Evolutionary conservation across 1,140 invertebrate genomes (phyloP).

Genomic region (Latrodectus geometricus): DNA sequence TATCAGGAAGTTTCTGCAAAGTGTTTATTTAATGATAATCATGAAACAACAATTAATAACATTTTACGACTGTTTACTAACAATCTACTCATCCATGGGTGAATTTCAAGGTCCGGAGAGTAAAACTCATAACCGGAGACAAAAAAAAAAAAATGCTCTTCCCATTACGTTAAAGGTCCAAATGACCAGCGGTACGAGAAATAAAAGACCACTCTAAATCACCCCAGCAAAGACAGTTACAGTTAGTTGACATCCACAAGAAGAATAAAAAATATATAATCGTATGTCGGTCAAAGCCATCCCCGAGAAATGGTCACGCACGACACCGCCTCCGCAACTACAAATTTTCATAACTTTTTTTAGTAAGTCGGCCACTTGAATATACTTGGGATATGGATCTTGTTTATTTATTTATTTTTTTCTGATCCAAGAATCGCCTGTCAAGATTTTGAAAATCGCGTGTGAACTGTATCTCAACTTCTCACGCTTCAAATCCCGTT

Average conservation of each 20-base stretch:
- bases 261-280: not conserved
- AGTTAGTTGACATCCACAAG: not conserved
- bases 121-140: not conserved
- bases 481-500: not conserved
- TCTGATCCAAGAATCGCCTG: not conserved
- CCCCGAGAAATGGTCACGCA: not conserved
- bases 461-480: not conserved
- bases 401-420: constrained; percentile 9
- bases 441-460: not conserved
- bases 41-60: too few relatives aligned
- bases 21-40: too few relatives aligned
- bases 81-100: too few relatives aligned
- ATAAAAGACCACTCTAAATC: constrained; percentile 1
- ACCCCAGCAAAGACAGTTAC: not conserved
- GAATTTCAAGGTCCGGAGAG: not conserved
- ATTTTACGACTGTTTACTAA: too few relatives aligned
- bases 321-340: not conserved
- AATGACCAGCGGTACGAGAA: constrained; percentile 20
- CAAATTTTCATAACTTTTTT: constrained; percentile 8
- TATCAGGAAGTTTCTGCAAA: too few relatives aligned
- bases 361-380: constrained; percentile 33
- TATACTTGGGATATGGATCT: not conserved
- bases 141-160: not conserved
- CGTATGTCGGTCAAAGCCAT: not conserved
- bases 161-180: not conserved